Evolutionary conservation across 2,797 vertebrate genomes (phyloP), one percentile per base, ranked within the genome.

Genomic region (Apodemus agrarius): DNA sequence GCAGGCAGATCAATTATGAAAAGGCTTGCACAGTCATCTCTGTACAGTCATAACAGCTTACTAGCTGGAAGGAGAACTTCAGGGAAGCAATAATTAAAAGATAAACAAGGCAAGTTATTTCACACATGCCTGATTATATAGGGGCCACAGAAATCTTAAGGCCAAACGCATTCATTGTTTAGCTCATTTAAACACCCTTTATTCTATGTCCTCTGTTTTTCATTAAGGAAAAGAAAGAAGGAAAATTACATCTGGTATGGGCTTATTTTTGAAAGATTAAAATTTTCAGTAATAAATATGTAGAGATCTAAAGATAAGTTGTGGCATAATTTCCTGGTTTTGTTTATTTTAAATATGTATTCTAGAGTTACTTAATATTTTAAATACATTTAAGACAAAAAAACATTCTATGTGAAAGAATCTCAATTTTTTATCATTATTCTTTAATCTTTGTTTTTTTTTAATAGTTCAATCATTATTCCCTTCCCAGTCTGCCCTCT

Each of bases 1-100:
- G 21, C 89, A 95, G n/a, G 75, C 1, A 80, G 87, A 97, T 97
- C 63, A 95, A 96, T 96, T 97, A 96, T 97, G 93, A 90, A 97
- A 96, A 97, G 29, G 40, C 67, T 76, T 91, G 96, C 92, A 80
- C 21, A 94, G 83, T 26, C 93, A 34, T 76, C 89, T 89, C 97
- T 97, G n/a, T 16, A 78, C 59, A 85, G 94, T 24, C 34, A 52
- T 76, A 52, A 80, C 19, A 79, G 72, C 90, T 52, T 37, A 63
- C 5, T 67, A 29, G 22, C 59, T 90, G 90, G 24, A 54, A 95
- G 24, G 84, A 79, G 83, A 96, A 95, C 74, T 97, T 96, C 69
- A 97, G 89, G 86, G 65, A 95, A 93, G 21, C 29, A 91, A 93
- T 92, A 94, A 95, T 46, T 78, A 90, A 97, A 97, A 93, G 46